Conservation (phyloP, 92 coral and sea anemone species). For the Umimayanthus chanpuru region DNA sequence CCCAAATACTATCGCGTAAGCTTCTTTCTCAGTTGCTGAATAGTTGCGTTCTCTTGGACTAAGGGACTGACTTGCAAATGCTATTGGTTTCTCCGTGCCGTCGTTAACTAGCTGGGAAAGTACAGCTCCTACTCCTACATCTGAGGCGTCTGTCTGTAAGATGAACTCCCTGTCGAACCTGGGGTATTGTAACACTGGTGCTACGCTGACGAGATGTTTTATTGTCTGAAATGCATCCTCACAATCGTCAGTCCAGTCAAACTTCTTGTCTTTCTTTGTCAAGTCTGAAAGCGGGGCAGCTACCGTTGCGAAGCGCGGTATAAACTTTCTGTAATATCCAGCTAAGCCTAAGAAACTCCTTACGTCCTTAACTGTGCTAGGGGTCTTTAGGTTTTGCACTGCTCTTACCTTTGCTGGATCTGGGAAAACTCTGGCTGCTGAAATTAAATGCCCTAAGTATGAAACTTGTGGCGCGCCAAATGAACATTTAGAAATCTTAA, state of each 20-base stretch:
- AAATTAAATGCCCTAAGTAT: conserved; percentile 40
- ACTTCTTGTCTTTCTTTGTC: conserved; percentile 33
- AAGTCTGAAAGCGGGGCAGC: conserved; percentile 45
- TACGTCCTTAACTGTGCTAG: conserved; percentile 31
- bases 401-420: conserved; percentile 49
- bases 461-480: conserved; percentile 38
- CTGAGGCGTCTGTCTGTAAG: conserved; percentile 28
- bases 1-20: conserved; percentile 47
- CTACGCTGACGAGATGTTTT: no score
- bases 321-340: conserved; percentile 37
- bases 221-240: neutral
- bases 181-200: neutral
- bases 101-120: conserved; percentile 31
- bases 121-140: conserved; percentile 15
- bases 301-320: no score
- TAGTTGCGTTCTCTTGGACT: conserved; percentile 13
- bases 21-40: conserved; percentile 52
- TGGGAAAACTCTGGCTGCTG: conserved; percentile 30
- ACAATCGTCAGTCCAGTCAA: no score
- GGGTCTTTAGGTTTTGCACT: conserved; percentile 13
- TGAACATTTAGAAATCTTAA: conserved; percentile 28
- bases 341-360: conserved; percentile 47
- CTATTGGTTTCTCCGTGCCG: conserved; percentile 28
- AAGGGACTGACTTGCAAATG: conserved; percentile 41
- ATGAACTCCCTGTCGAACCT: conserved; percentile 13